Evolutionary conservation across 2,797 vertebrate species (phyloP), one percentile per base, ranked within the genome.

Genomic region (Schizopygopsis malacanthus): DNA sequence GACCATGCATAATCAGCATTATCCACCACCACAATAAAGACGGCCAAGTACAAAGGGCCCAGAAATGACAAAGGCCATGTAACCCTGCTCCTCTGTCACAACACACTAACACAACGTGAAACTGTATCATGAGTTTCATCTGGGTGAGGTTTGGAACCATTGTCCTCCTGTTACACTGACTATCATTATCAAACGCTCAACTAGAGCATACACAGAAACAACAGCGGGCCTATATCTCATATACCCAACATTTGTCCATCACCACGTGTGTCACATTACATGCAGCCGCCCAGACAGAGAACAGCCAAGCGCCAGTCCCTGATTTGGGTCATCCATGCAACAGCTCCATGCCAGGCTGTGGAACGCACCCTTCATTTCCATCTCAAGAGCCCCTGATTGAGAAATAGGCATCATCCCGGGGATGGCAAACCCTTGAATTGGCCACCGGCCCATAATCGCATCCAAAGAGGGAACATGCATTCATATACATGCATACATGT

Each of bases 311-410:
- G 39, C 12, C 43, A 70, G 65, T 81, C 80, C 73, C 63, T 22
- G 83, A 89, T 90, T 87, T 89, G 80, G 84, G 86, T 90, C 88
- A 89, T 86, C 82, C 73, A 70, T 72, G 71, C 79, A 87, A 41
- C 77, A 61, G 85, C 84, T 71, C 77, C 47, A 83, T 70, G 86
- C 85, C 90, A 85, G 72, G 52, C 73, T 73, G 43, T 54, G 75
- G 84, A 88, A 85, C 52, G 59, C 69, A 71, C 52, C 76, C 86
- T n/a, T 88, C 83, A 85, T 86, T 88, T 88, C 84, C 84, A 90
- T 87, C 63, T 85, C 59, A 87, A 89, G 80, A 73, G 87, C 10
- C 45, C 13, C 67, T 72, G 72, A 88, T 80, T 81, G 81, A 87
- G 75, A 80, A 67, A 65, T 39, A 73, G 79, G 45, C 65, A 70